Evolutionary conservation across 2,888 invertebrate species (phyloP).

Genomic region (Diabrotica balteata): DNA sequence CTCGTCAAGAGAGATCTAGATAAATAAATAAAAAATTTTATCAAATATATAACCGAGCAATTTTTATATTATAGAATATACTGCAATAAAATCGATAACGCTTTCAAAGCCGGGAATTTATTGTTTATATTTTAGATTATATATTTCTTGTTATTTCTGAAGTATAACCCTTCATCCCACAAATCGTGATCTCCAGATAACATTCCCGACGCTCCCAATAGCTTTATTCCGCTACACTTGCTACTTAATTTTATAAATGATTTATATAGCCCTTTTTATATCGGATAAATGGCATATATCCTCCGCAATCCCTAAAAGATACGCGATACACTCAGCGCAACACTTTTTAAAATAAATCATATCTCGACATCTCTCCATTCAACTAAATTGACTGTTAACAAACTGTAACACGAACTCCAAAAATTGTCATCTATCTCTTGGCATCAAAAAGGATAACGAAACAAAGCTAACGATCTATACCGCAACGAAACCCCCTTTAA

Average conservation of each 20-base stretch:
- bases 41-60: too few species aligned
- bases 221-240: not conserved
- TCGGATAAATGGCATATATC: too few species aligned
- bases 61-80: too few species aligned
- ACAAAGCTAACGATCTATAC: conserved; percentile 23
- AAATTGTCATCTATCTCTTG: conserved; percentile 23
- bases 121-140: too few species aligned
- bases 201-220: not conserved
- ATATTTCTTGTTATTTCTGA: too few species aligned
- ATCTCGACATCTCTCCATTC: not conserved
- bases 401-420: conserved; percentile 24
- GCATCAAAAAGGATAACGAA: conserved; percentile 24
- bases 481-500: conserved; percentile 6
- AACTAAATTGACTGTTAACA: conserved; percentile 27
- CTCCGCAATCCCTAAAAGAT: too few species aligned
- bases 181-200: too few species aligned
- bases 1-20: too few species aligned
- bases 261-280: conserved; percentile 1
- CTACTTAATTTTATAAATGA: conserved; percentile 7
- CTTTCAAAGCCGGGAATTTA: too few species aligned
- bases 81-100: too few species aligned
- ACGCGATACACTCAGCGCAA: not conserved
- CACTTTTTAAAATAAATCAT: conserved; percentile 17
- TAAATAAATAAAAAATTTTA: too few species aligned
- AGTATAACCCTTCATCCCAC: too few species aligned